Base-by-base conservation (phyloP, 2,888 invertebrate species). In the Tipula helvola region DNA sequence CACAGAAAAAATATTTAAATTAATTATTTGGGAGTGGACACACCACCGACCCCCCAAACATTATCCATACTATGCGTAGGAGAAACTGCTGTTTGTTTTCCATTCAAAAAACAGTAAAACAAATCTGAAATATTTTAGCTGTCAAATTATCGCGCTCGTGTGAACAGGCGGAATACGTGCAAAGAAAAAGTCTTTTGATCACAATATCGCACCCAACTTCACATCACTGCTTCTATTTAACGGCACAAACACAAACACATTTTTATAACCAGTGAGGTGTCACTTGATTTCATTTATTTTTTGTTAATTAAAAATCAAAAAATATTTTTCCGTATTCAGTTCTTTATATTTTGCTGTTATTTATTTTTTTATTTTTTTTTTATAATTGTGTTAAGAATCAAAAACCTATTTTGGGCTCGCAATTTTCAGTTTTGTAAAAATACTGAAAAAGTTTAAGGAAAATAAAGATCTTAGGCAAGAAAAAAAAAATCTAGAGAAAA, bases 241-340 rank as follows among this genome's bases (percentile, higher is more conserved):
- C 84, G 84, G n/a, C 84, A 41, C 84, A 84, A 36, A 84, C 8
- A 84, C 41, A 84, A 39, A 84, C 84, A 39, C 41, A 39, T 84
- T 84, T 52, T 84, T 39, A 86, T 86, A 86, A 86, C 86, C 44
- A 86, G 86, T 86, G 86, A 86, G 86, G 86, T 86, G 86, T 86
- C 86, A 86, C 86, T 86, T 86, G 86, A 86, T 86, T 86, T 86
- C 86, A 47, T 86, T 86, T 86, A 42, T 86, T 86, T 86, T 86
- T 86, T 86, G 18, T 44, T 85, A 86, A 86, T 86, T 47, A 28
- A 47, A 47, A 44, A 44, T 47, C 36, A 86, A 86, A 71, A 71
- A 71, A 71, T 28, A 18, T 71, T 71, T 71, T 71, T 71, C 28
- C 10, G 18, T 71, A 28, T 18, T 71, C 36, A 39, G 84, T 85